phyloP scores from a whole-genome alignment of 2,888 invertebrate species.

The Branchellion lobata region DNA sequence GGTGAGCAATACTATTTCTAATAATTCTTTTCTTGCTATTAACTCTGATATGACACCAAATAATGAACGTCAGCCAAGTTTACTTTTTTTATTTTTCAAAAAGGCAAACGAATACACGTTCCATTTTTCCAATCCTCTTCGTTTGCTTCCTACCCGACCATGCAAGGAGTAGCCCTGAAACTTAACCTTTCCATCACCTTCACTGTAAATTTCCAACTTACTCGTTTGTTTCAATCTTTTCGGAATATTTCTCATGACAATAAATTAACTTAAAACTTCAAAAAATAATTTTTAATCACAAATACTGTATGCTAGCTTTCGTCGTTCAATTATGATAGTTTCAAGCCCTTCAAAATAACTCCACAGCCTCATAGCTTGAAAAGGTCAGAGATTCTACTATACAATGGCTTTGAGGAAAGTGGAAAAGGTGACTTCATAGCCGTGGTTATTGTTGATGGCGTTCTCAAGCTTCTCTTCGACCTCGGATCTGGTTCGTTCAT shows the following conservation, averaged over 20 bases:
- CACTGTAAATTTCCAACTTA: not conserved
- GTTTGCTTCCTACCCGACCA: not conserved
- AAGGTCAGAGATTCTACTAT: not conserved
- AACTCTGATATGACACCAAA: too few species aligned
- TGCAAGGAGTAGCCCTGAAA: not conserved
- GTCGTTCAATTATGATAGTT: too few species aligned
- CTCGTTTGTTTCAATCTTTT: too few species aligned
- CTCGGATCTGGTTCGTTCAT: conserved; percentile 2
- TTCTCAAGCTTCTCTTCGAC: not conserved
- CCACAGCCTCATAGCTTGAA: not conserved
- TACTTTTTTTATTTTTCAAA: not conserved
- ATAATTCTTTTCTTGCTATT: too few species aligned
- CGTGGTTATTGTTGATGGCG: not conserved
- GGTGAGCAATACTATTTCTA: too few species aligned
- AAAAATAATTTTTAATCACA: too few species aligned
- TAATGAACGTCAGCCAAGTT: too few species aligned
- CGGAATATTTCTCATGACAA: too few species aligned
- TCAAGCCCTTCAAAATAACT: not conserved
- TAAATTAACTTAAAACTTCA: too few species aligned
- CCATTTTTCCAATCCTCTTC: not conserved
- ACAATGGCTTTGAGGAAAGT: conserved; percentile 11
- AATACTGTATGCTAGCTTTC: too few species aligned
- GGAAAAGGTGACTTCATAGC: conserved; percentile 1
- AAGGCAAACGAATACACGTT: not conserved
- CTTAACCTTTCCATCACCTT: not conserved